These are phyloP conservation scores for Tinea pellionella DNA, from an alignment of 2,888 invertebrate species.

Conservation along the genomic window DNA sequence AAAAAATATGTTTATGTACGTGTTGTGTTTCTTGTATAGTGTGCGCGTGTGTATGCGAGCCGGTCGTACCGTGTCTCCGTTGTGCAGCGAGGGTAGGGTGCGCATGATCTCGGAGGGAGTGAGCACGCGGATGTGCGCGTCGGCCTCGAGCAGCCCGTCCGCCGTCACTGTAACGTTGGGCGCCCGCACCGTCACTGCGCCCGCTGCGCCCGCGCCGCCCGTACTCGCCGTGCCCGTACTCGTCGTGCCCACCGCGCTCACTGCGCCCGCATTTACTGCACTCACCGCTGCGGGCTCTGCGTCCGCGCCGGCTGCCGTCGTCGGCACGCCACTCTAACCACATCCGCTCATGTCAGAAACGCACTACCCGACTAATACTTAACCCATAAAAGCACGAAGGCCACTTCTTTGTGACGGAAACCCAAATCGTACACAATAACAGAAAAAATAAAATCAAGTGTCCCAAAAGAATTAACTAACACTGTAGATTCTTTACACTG, in stretches of 20 bases:
- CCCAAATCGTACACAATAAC: not conserved
- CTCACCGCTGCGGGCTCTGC: slow-evolving; percentile 20
- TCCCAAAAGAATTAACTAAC: not conserved
- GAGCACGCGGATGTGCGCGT: slow-evolving; percentile 89
- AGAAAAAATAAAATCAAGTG: not conserved
- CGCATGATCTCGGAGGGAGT: slow-evolving; percentile 92
- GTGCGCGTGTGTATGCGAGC: slow-evolving; percentile 11
- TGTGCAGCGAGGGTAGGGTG: slow-evolving; percentile 81
- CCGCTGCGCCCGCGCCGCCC: slow-evolving; percentile 22
- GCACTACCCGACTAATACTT: not conserved
- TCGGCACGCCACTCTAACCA: slow-evolving; percentile 13
- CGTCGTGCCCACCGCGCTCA: slow-evolving; percentile 17
- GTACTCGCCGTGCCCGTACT: slow-evolving; percentile 18
- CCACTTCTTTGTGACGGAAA: not conserved
- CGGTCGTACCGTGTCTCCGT: not conserved
- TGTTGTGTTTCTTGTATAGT: slow-evolving; percentile 17
- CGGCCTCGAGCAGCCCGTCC: slow-evolving; percentile 69
- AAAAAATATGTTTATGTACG: not conserved
- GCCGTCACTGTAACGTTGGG: slow-evolving; percentile 78
- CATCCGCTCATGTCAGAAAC: slow-evolving; percentile 38
- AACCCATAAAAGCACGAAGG: not conserved
- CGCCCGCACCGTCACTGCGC: slow-evolving; percentile 61
- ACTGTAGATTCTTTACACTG: slow-evolving; percentile 5
- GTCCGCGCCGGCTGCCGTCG: slow-evolving; percentile 24
- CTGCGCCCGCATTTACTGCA: not conserved